A percentile compares a stretch with the other conserved stretches of the same genome.
These are phyloP conservation scores for Slavum lentiscoides DNA, from an alignment of 2,888 invertebrate species.

Conservation along the genomic window DNA sequence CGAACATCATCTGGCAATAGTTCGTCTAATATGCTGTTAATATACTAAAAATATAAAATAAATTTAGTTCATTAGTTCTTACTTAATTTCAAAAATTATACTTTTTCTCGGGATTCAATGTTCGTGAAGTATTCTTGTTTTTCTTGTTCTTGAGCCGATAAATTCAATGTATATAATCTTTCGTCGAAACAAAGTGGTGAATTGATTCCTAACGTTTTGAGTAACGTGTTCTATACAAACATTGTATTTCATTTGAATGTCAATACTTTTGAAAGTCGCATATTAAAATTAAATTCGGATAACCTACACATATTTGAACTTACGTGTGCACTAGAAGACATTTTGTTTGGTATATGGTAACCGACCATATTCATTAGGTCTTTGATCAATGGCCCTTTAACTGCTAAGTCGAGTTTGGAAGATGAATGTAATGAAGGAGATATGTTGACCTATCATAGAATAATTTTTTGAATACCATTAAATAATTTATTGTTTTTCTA, in stretches of 20 bases:
- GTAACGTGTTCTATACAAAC: constrained; percentile 46
- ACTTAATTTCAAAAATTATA: constrained; percentile 56
- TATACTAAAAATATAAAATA: constrained; percentile 62
- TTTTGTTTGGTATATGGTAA: constrained; percentile 73
- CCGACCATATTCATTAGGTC: constrained; percentile 92
- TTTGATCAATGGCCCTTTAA: constrained; percentile 89
- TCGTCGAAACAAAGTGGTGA: constrained; percentile 64
- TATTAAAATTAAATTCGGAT: too few species aligned
- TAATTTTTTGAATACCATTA: too few species aligned
- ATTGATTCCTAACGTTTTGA: constrained; percentile 45
- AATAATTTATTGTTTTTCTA: too few species aligned
- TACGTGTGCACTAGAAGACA: constrained; percentile 56
- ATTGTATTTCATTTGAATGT: background rate
- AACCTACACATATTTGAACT: background rate
- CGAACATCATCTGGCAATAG: constrained; percentile 89
- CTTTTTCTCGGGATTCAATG: constrained; percentile 65
- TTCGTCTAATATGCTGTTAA: constrained; percentile 76
- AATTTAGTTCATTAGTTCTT: background rate
- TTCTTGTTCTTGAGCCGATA: constrained; percentile 71
- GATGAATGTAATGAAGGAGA: constrained; percentile 86
- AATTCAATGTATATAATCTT: constrained; percentile 70
- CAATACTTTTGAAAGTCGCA: too few species aligned
- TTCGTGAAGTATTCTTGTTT: constrained; percentile 69
- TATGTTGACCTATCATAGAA: constrained; percentile 71
- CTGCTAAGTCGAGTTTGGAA: constrained; percentile 84